Evolutionary conservation across 2,797 vertebrate species (phyloP).

Genomic region (Neosilurus mollespiculum): DNA sequence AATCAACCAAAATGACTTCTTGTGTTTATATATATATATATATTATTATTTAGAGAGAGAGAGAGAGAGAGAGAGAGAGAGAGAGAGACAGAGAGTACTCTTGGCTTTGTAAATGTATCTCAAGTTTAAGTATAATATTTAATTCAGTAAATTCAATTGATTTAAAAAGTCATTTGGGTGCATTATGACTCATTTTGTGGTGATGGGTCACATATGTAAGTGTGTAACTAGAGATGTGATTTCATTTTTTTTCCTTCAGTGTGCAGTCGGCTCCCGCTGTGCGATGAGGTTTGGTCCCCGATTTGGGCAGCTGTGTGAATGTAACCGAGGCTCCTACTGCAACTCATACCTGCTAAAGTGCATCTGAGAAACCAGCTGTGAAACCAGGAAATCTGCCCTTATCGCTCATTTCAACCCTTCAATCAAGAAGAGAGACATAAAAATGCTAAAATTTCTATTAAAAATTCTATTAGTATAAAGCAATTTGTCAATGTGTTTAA

Average conservation of each 20-base stretch:
- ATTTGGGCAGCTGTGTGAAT: constrained; percentile 79
- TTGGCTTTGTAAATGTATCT: too few species aligned
- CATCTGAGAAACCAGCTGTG: constrained; percentile 59
- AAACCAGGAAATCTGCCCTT: neutral
- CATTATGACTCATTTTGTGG: too few species aligned
- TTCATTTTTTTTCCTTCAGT: constrained; percentile 59
- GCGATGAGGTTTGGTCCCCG: constrained; percentile 77
- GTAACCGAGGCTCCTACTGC: constrained; percentile 72
- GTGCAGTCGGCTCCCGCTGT: constrained; percentile 73
- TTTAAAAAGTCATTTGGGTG: too few species aligned
- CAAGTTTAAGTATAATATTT: too few species aligned
- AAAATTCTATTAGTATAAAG: neutral
- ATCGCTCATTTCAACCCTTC: neutral
- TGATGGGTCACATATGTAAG: neutral
- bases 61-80: too few species aligned
- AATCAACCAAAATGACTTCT: too few species aligned
- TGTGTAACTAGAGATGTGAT: neutral
- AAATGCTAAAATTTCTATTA: neutral
- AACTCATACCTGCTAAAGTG: constrained; percentile 83
- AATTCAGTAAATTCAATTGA: too few species aligned
- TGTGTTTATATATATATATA: too few species aligned
- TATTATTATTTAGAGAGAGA: too few species aligned
- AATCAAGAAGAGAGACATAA: neutral
- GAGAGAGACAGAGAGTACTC: too few species aligned
- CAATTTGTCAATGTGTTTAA: neutral